Base-by-base conservation (phyloP, 2,797 vertebrate genomes). In the Odontamblyopus rebecca region DNA sequence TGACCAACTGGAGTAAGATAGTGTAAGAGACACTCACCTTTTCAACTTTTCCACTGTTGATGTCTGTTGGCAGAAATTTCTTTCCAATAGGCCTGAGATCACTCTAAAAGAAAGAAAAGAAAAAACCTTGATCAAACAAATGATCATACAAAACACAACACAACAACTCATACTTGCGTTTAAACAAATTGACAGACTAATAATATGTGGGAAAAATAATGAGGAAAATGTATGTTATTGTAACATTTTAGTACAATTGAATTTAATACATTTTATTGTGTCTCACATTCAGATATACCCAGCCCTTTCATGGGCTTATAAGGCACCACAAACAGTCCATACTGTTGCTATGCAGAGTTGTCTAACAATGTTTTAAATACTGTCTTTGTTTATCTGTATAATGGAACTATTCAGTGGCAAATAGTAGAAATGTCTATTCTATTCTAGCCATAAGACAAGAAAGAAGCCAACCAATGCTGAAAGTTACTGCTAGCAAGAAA, bases 21-120 rank as follows among this genome's bases (percentile, higher is more conserved):
- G 4, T 50, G 67, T 13, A n/a, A 6, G 48, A 30, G 32, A 78
- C 93, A 32, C 27, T 53, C 94, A 99, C 97, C 95, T 96, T 97
- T 86, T 98, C 96, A 78, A 97, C 92, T 85, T 95, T 95, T 90
- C 97, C 97, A 85, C 97, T 96, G 85, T 97, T 99, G 87, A 99
- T 96, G 84, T 99, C 97, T 78, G 92, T 87, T 15, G 97, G 97
- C 18, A 99, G 93, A 79, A 95, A 93, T 80, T 96, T 96, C 85
- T 93, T 97, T 75, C 97, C 97, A 85, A 97, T 94, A 54, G 95
- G 94, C 93, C 97, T 96, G 85, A 99, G 94, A 93, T 99, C 98
- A 94, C 91, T 97, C 98, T 99, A 94, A 84, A 93, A 92, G 93
- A 64, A 23, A 82, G 19, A n/a, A 19, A 35, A n/a, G 30, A 62